These are phyloP conservation scores for Sesia bembeciformis DNA, from an alignment of 2,888 invertebrate species.

Conservation along the genomic window DNA sequence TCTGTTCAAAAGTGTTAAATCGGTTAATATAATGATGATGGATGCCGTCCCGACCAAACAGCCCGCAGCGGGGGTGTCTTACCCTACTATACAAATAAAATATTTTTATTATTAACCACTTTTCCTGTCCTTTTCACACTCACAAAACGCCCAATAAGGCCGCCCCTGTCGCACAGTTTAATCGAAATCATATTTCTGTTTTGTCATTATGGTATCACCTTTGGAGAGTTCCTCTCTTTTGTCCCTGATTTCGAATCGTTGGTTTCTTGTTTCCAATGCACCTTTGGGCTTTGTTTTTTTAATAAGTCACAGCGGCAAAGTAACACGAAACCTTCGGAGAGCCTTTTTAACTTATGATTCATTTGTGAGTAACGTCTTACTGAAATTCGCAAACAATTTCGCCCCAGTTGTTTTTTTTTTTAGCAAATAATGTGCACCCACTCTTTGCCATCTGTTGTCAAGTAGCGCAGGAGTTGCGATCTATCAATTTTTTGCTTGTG, in stretches of 20 bases:
- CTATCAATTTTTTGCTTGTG: conserved; percentile 30
- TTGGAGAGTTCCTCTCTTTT: conserved; percentile 65
- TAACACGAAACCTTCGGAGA: conserved; percentile 37
- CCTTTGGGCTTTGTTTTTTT: conserved; percentile 49
- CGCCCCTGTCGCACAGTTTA: conserved; percentile 55
- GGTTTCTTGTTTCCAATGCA: conserved; percentile 69
- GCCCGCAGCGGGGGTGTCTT: conserved; percentile 73
- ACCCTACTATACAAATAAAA: conserved; percentile 74
- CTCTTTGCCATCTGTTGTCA: conserved; percentile 50
- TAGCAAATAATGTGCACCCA: conserved; percentile 3
- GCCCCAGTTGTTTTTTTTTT: no score
- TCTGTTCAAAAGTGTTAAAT: conserved; percentile 74
- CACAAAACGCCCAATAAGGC: conserved; percentile 28
- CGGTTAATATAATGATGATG: conserved; percentile 75
- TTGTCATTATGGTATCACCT: conserved; percentile 73
- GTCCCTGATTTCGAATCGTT: conserved; percentile 57
- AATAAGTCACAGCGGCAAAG: conserved; percentile 41
- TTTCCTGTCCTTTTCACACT: conserved; percentile 46
- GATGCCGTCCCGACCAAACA: conserved; percentile 66
- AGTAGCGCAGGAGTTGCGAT: conserved; percentile 37
- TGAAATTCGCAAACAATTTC: background rate
- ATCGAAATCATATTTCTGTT: conserved; percentile 75
- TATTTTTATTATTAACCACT: conserved; percentile 71
- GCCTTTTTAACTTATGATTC: conserved; percentile 10
- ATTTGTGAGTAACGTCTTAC: background rate